phyloP scores from a whole-genome alignment of 2,113 vertebrate genomes.

The Apteryx owenii region DNA sequence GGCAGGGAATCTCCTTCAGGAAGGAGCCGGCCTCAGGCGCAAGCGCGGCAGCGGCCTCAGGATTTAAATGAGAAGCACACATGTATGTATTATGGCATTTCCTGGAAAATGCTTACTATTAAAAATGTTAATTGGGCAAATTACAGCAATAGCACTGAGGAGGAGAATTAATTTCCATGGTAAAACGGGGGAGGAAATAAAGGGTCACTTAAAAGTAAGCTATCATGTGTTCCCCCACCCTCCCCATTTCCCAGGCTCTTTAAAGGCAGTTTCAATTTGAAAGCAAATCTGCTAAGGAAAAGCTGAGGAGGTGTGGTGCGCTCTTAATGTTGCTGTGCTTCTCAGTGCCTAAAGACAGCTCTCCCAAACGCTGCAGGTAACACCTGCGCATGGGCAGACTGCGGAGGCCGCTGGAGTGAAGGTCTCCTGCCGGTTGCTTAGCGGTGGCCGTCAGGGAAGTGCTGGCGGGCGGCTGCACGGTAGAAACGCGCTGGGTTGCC shows the following conservation, averaged over 20 bases:
- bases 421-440: background rate
- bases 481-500: background rate
- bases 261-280: background rate
- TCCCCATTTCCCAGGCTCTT: background rate
- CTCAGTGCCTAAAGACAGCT: background rate
- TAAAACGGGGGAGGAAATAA: background rate
- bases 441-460: background rate
- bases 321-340: background rate
- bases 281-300: background rate
- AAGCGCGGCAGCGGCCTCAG: constrained; percentile 33
- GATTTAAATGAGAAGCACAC: constrained; percentile 57
- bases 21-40: background rate
- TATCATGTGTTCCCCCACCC: background rate
- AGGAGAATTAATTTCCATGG: constrained; percentile 38
- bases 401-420: too few relatives aligned
- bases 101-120: constrained; percentile 57
- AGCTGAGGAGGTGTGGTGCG: background rate
- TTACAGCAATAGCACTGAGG: background rate
- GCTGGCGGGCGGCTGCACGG: too few relatives aligned
- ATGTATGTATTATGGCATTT: constrained; percentile 27
- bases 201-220: background rate
- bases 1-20: background rate
- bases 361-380: background rate
- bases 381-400: background rate
- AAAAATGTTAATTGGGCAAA: constrained; percentile 61